Conservation (phyloP, 2,797 vertebrate genomes). For the Centroberyx gerrardi region DNA sequence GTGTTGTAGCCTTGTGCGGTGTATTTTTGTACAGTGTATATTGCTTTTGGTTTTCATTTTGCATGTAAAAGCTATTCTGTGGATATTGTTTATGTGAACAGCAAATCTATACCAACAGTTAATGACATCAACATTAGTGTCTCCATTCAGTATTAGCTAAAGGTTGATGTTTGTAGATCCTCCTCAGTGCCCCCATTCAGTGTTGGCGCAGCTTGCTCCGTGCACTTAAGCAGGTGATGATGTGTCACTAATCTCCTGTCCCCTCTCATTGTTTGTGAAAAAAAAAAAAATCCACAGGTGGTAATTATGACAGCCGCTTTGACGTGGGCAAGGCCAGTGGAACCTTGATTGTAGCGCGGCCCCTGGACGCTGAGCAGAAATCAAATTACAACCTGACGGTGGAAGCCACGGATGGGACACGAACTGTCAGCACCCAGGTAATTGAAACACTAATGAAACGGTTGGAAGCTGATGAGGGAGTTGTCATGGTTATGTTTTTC, state of each 20-base stretch:
- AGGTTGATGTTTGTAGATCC: slow-evolving; percentile 50
- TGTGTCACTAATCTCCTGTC: slow-evolving; percentile 74
- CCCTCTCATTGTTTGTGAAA: slow-evolving; percentile 75
- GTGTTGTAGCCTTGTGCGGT: slow-evolving; percentile 16
- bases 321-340: slow-evolving; percentile 98
- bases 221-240: slow-evolving; percentile 27
- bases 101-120: background rate
- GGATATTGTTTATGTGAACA: slow-evolving; percentile 22
- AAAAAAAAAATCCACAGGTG: slow-evolving; percentile 86
- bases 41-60: slow-evolving; percentile 13
- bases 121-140: slow-evolving; percentile 1
- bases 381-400: slow-evolving; percentile 99
- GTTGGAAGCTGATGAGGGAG: slow-evolving; percentile 75
- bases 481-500: slow-evolving; percentile 67
- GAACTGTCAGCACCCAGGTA: slow-evolving; percentile 96
- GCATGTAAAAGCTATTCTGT: slow-evolving; percentile 44
- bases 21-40: slow-evolving; percentile 6
- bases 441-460: slow-evolving; percentile 81
- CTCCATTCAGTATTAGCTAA: background rate
- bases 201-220: slow-evolving; percentile 53
- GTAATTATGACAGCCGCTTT: slow-evolving; percentile 97
- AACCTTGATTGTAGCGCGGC: slow-evolving; percentile 94
- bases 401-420: slow-evolving; percentile 96
- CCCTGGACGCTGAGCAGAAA: slow-evolving; percentile 96
- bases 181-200: slow-evolving; percentile 23